A percentile compares a stretch with the other conserved stretches of the same genome.
Conservation (phyloP, 2,113 vertebrate genomes). For the Melanotaenia duboulayi region DNA sequence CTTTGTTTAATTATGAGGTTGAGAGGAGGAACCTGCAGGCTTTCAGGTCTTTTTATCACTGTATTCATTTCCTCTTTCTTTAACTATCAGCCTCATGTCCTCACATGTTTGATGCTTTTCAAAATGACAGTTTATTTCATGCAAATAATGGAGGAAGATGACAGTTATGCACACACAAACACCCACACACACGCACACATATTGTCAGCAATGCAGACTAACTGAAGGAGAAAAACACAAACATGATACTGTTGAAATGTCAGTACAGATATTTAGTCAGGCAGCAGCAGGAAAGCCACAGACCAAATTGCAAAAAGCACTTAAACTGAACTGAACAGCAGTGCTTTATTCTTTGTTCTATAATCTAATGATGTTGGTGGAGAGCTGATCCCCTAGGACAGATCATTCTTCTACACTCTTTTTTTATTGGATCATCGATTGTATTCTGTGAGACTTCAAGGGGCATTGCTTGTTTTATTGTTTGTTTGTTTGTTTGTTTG, state of each 20-base stretch:
- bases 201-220: not conserved
- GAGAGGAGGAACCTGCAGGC: not conserved
- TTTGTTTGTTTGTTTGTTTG: no score
- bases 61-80: conserved; percentile 5
- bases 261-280: not conserved
- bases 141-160: not conserved
- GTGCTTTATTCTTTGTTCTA: not conserved
- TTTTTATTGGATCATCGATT: not conserved
- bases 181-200: no score
- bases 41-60: conserved; percentile 13
- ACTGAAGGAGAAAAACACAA: not conserved
- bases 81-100: not conserved
- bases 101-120: no score
- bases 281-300: not conserved
- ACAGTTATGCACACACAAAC: no score
- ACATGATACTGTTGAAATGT: not conserved
- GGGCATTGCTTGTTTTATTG: not conserved
- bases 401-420: no score
- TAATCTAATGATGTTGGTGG: not conserved
- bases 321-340: not conserved
- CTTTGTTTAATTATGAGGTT: not conserved
- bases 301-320: not conserved
- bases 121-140: not conserved
- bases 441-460: not conserved
- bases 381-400: no score